These are phyloP conservation scores for Creontiades dilutus DNA, from an alignment of 2,888 invertebrate species.

Conservation along the genomic window DNA sequence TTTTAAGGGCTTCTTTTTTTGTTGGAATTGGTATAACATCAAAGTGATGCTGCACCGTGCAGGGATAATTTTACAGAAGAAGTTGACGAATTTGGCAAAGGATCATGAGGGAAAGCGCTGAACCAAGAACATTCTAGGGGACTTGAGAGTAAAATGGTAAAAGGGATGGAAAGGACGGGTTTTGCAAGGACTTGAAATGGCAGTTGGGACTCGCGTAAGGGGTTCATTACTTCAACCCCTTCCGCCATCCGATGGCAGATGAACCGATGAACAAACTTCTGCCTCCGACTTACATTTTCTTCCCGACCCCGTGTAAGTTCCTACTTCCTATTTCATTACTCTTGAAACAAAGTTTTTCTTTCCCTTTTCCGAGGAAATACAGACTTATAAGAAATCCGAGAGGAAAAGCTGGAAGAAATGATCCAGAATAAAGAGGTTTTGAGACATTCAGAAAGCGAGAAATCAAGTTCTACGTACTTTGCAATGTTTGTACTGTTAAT, in stretches of 20 bases:
- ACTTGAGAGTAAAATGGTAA: background rate
- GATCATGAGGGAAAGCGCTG: background rate
- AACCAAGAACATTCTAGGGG: slow-evolving; percentile 3
- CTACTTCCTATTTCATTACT: slow-evolving; percentile 41
- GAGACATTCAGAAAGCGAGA: too few relatives aligned
- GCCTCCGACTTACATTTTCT: slow-evolving; percentile 49
- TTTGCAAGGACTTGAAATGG: slow-evolving; percentile 33
- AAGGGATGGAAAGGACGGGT: background rate
- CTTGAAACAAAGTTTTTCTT: slow-evolving; percentile 44
- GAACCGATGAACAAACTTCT: slow-evolving; percentile 52
- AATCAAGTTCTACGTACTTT: too few relatives aligned
- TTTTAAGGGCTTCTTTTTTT: too few relatives aligned
- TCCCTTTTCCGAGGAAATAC: background rate
- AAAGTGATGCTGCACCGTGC: too few relatives aligned
- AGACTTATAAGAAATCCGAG: background rate
- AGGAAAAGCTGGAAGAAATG: background rate
- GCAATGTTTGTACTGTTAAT: too few relatives aligned
- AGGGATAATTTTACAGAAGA: too few relatives aligned
- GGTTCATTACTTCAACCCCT: slow-evolving; percentile 42
- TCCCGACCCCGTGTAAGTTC: slow-evolving; percentile 31
- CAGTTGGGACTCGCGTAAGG: slow-evolving; percentile 18
- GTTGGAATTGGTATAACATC: too few relatives aligned
- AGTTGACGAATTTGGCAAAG: too few relatives aligned
- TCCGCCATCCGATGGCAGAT: slow-evolving; percentile 28
- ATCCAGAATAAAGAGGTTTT: too few relatives aligned